phyloP scores from a whole-genome alignment of 2,113 vertebrate genomes.

The Climacteris rufus region DNA sequence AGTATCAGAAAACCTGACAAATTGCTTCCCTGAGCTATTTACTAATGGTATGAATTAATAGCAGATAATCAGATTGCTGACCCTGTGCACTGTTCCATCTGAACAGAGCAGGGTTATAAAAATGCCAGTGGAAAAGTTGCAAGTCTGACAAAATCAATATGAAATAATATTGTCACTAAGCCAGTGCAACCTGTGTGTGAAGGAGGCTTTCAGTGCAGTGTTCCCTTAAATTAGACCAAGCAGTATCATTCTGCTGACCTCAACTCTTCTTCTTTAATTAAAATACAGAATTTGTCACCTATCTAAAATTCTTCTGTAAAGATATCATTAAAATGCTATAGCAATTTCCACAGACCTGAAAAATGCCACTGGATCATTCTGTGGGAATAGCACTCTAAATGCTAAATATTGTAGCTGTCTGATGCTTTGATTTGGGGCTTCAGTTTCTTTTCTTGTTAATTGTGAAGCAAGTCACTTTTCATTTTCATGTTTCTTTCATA shows the following conservation, averaged over 20 bases:
- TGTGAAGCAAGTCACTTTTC: slow-evolving; percentile 19
- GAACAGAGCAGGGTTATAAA: neutral
- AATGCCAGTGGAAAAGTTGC: neutral
- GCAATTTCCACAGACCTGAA: neutral
- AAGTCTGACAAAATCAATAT: neutral
- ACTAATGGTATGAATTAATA: neutral
- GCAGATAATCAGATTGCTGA: neutral
- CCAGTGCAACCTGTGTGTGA: neutral
- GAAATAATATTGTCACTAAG: neutral
- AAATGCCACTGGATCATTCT: neutral
- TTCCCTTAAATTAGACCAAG: neutral
- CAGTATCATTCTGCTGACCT: neutral
- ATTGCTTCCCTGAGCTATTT: neutral
- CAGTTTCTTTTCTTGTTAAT: slow-evolving; percentile 17
- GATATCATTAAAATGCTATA: slow-evolving; percentile 10
- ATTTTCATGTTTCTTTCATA: slow-evolving; percentile 35
- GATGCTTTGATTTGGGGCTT: slow-evolving; percentile 23
- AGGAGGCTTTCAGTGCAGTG: neutral
- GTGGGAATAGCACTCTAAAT: neutral
- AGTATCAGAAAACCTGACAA: neutral
- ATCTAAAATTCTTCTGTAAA: neutral
- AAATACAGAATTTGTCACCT: neutral
- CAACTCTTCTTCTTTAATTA: neutral
- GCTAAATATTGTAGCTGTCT: neutral
- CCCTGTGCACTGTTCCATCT: neutral